Base-by-base conservation (phyloP, 2,113 vertebrate species). In the Cyprinus carpio region DNA sequence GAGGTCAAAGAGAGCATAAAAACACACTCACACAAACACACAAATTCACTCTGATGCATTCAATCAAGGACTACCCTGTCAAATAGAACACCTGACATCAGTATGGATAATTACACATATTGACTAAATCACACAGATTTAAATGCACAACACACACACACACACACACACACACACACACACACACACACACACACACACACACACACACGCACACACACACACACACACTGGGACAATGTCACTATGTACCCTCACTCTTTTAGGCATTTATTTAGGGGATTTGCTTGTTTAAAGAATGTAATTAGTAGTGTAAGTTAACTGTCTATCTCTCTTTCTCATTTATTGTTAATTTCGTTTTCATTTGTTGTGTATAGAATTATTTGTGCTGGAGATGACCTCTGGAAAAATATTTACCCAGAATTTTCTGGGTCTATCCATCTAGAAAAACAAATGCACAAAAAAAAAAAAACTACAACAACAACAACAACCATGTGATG, bases 1-100 rank as follows among this genome's bases (percentile, higher is more conserved):
- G 15, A 67, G 29, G 64, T 67, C 64, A 34, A 7, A 31, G 34
- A 71, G 34, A 40, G 2, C 2, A 37, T 40, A 4, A 40, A 40
- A 40, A 82, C 76, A 82, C 87, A 89, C 87, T 87, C 49, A 43
- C 60, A 37, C 23, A 29, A 9, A 67, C 87, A 86, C 80, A 84
- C 83, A 82, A 49, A 60, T 34, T 51, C 82, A 51, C 25, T 51
- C 25, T 4, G 49, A 76, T 51, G 43, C 29, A 54, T 76, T 76
- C 25, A 49, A 54, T 49, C 27, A 27, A 54, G 43, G 10, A 20
- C 25, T 4, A 54, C 49, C 18, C 75, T 76, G 43, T 54, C 71
- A 74, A 56, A 16, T 69, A 78, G 31, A 72, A 37, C 64, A 60
- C 49, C 65, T 49, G 10, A 49, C 20, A 13, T 16, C 76, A 85